Evolutionary conservation across 2,113 vertebrate species (phyloP).

Genomic region (Colossoma macropomum): DNA sequence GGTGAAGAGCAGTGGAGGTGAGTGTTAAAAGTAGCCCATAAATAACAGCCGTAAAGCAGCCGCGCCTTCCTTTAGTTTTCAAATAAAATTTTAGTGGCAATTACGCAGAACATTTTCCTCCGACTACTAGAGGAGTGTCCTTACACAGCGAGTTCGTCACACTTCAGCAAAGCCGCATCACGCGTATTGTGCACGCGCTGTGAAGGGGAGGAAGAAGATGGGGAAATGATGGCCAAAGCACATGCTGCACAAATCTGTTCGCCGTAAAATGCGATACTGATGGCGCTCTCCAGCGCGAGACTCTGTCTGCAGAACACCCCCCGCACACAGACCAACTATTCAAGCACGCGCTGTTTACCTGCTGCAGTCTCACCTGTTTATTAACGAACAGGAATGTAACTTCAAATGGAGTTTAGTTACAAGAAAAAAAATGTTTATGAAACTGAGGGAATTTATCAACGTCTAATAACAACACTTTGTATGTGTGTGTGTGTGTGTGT

Average conservation of each 20-base stretch:
- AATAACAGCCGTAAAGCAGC: slow-evolving; percentile 67
- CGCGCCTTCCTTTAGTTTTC: slow-evolving; percentile 38
- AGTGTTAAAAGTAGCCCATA: slow-evolving; percentile 68
- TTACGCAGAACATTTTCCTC: slow-evolving; percentile 39
- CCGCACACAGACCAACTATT: background rate
- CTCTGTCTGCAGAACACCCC: background rate
- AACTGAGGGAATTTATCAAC: no score
- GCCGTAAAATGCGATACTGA: slow-evolving; percentile 33
- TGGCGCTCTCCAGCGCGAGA: slow-evolving; percentile 12
- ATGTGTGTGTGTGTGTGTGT: no score
- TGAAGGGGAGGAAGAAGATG: slow-evolving; percentile 22
- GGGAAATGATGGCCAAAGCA: slow-evolving; percentile 53
- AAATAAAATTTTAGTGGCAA: slow-evolving; percentile 51
- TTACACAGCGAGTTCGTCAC: slow-evolving; percentile 24
- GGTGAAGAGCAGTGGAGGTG: background rate
- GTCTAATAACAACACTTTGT: no score
- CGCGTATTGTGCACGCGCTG: slow-evolving; percentile 10
- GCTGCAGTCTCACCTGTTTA: background rate
- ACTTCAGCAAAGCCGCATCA: slow-evolving; percentile 13
- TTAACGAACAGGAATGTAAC: no score
- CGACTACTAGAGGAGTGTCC: slow-evolving; percentile 30
- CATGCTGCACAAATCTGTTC: slow-evolving; percentile 44
- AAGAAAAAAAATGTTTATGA: background rate
- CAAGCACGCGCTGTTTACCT: background rate
- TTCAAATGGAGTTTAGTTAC: background rate